A percentile compares a stretch with the other conserved stretches of the same genome.
These are phyloP conservation scores for Lepidurus apus DNA, from an alignment of 1,140 invertebrate species.

Conservation along the genomic window DNA sequence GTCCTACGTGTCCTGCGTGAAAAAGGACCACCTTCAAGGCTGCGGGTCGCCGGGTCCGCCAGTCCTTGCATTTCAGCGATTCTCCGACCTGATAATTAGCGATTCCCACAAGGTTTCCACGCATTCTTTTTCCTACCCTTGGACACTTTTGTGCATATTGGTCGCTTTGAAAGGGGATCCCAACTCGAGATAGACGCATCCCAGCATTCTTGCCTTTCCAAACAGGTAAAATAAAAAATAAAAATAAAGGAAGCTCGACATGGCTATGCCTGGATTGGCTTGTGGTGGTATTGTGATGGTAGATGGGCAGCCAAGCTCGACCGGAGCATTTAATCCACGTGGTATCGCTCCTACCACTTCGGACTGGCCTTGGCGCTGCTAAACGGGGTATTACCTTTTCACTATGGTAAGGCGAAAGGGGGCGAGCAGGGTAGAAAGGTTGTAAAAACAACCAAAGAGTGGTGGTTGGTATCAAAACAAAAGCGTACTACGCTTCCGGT, in stretches of 20 bases:
- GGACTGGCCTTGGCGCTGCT: neutral
- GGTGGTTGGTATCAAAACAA: neutral
- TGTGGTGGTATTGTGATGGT: neutral
- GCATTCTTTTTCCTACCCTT: too few species aligned
- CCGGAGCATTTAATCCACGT: slow-evolving; percentile 17
- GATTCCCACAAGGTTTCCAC: too few species aligned
- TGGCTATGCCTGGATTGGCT: slow-evolving; percentile 11
- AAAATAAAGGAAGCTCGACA: neutral
- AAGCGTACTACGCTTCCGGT: neutral
- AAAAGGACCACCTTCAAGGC: too few species aligned
- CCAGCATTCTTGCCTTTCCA: neutral
- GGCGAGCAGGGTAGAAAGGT: neutral
- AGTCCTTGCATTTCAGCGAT: too few species aligned
- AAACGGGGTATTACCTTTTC: neutral
- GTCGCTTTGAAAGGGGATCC: neutral
- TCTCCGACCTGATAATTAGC: neutral
- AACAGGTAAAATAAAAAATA: neutral
- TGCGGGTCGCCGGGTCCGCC: too few species aligned
- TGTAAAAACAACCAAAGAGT: slow-evolving; percentile 9
- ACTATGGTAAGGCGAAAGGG: neutral
- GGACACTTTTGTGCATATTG: neutral
- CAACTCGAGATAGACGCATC: neutral
- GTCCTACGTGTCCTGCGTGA: too few species aligned
- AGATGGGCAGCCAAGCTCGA: slow-evolving; percentile 17
- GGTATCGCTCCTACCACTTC: neutral